Conservation (phyloP, 2,113 vertebrate species). For the Sigmodon hispidus region DNA sequence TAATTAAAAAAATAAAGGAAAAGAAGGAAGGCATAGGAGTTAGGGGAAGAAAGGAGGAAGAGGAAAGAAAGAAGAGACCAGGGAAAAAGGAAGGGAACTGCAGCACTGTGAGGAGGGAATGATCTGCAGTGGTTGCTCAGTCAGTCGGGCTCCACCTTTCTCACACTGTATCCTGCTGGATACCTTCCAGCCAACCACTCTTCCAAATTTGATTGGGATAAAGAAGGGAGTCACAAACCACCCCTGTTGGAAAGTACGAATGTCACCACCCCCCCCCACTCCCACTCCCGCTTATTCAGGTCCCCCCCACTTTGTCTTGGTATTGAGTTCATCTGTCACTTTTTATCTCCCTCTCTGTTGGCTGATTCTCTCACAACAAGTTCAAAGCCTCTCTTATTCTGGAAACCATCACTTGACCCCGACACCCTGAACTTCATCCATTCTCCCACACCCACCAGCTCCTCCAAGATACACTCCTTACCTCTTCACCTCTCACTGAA, state of each 20-base stretch:
- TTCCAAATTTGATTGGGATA: neutral
- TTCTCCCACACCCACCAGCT: constrained; percentile 33
- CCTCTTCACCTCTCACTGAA: constrained; percentile 21
- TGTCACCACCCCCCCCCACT: neutral
- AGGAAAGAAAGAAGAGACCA: neutral
- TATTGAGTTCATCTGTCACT: neutral
- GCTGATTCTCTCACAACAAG: constrained; percentile 31
- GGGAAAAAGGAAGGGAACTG: neutral
- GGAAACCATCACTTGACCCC: neutral
- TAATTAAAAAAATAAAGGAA: too few species aligned
- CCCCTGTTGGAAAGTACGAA: neutral
- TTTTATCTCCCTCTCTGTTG: neutral
- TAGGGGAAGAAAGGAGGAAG: neutral
- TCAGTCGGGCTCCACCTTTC: neutral
- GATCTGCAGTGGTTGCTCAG: neutral
- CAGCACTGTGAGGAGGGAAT: neutral
- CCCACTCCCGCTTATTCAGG: neutral
- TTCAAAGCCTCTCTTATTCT: constrained; percentile 8
- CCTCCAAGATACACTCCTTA: neutral
- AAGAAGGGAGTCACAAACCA: neutral
- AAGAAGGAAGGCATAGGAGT: too few species aligned
- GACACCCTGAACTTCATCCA: neutral
- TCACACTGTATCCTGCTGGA: neutral
- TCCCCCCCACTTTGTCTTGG: neutral
- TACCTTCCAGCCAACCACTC: neutral